These are phyloP conservation scores for Anhinga anhinga DNA, from an alignment of 2,113 vertebrate species.

Conservation along the genomic window DNA sequence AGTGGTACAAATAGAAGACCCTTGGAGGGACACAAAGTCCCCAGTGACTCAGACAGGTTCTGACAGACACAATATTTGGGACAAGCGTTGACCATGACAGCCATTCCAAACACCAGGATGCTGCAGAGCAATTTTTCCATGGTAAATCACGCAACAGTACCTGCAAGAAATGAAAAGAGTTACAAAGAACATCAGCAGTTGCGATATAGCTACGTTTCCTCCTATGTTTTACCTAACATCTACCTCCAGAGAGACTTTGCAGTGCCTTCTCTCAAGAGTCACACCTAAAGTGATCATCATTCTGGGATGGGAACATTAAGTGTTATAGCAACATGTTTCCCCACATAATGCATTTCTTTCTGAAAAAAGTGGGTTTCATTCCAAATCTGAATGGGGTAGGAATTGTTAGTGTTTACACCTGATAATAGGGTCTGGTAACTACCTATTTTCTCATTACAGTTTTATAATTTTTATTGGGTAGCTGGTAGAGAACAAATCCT, in stretches of 20 bases:
- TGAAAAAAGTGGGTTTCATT: background rate
- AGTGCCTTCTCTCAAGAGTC: background rate
- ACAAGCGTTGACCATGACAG: constrained; percentile 87
- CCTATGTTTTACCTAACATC: background rate
- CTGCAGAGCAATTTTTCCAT: constrained; percentile 96
- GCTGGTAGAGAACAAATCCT: background rate
- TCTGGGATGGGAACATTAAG: background rate
- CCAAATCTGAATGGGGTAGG: background rate
- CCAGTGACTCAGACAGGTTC: constrained; percentile 97
- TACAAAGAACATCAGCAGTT: background rate
- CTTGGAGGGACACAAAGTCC: constrained; percentile 95
- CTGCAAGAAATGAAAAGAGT: constrained; percentile 69
- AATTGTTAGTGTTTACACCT: background rate
- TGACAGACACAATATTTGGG: constrained; percentile 99
- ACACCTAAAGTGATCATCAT: background rate
- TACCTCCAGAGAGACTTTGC: background rate
- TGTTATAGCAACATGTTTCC: background rate
- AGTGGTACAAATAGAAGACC: constrained; percentile 93
- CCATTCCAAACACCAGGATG: constrained; percentile 93
- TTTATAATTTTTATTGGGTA: background rate
- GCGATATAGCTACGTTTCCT: background rate
- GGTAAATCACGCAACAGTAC: constrained; percentile 82
- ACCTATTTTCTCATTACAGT: background rate
- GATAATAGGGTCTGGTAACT: background rate
- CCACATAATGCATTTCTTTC: background rate